Base-by-base conservation (phyloP, 2,113 vertebrate genomes). In the Accipiter cooperii region DNA sequence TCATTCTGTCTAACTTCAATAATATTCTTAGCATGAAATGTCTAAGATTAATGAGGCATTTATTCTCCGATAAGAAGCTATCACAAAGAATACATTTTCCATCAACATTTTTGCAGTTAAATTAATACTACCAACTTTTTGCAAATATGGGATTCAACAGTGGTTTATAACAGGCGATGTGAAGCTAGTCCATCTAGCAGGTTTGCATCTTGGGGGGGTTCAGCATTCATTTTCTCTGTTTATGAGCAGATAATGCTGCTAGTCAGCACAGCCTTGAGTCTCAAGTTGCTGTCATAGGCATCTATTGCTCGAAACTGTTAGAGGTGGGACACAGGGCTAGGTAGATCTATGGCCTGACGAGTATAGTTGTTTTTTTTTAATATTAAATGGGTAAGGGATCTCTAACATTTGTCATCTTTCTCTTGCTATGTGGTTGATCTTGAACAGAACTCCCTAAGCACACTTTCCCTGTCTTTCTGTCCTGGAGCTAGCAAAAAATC, bases 1-100 rank as follows among this genome's bases (percentile, higher is more conserved):
- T 97, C 97, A 96, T 95, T 95, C 94, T 96, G 94, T 94, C 96
- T 89, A 95, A 90, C 93, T 96, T 97, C 97, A 97, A 96, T 97
- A 97, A 97, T 97, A 92, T 90, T 96, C 97, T 96, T 98, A 97
- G 97, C 95, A 83, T 97, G 96, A 96, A 96, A 96, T 80, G 47
- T 90, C 80, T 95, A 90, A 97, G 97, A 97, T 97, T 97, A 97
- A 98, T 98, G 96, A 97, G 71, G 96, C 96, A 95, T 97, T 97
- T 95, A 94, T 96, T 96, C 90, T 84, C 75, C 2, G 4, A 81
- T 95, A 96, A 96, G 93, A 94, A 96, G 63, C 74, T 80, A 85
- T 95, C 92, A 95, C 68, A 94, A 89, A 90, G 65, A 97, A 93
- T 90, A 95, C 33, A 93, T 95, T 97, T 96, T 75, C 91, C 76